Evolutionary conservation across 2,888 invertebrate genomes (phyloP).

Genomic region (Lasioglossum calceatum): DNA sequence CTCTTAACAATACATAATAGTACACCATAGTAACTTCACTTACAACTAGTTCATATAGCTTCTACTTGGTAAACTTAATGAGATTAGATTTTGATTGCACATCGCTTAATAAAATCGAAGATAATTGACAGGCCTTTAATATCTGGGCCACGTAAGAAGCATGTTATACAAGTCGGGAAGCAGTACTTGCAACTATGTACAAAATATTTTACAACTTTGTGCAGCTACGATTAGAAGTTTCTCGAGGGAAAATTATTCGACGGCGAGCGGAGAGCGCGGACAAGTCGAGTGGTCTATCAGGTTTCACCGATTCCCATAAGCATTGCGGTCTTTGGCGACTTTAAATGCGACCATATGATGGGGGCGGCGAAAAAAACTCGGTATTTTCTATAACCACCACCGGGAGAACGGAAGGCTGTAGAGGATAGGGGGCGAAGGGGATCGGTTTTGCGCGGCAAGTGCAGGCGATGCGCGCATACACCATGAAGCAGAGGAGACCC

Average conservation of each 20-base stretch:
- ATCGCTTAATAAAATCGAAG: too few species aligned
- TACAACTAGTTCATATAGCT: too few species aligned
- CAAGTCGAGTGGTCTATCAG: background rate
- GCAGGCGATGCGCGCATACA: slow-evolving; percentile 68
- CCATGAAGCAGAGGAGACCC: slow-evolving; percentile 68
- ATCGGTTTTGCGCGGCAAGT: slow-evolving; percentile 74
- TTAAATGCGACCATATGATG: slow-evolving; percentile 82
- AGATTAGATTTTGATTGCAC: too few species aligned
- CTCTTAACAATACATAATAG: too few species aligned
- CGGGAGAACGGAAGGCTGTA: background rate
- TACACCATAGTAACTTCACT: too few species aligned
- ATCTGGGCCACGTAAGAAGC: too few species aligned
- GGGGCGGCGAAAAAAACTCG: slow-evolving; percentile 74
- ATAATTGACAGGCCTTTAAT: too few species aligned
- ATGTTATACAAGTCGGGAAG: too few species aligned
- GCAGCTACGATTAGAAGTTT: background rate
- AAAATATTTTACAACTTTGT: too few species aligned
- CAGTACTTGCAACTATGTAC: too few species aligned
- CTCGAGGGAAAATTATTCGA: background rate
- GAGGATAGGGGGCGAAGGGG: slow-evolving; percentile 16
- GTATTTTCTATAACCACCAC: slow-evolving; percentile 63
- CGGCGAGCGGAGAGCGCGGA: background rate
- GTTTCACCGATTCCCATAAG: slow-evolving; percentile 65
- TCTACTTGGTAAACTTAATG: too few species aligned
- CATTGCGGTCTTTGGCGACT: slow-evolving; percentile 76